A percentile compares a stretch with the other conserved stretches of the same genome.
phyloP scores from a whole-genome alignment of 2,888 invertebrate genomes.

The Athalia cordata region DNA sequence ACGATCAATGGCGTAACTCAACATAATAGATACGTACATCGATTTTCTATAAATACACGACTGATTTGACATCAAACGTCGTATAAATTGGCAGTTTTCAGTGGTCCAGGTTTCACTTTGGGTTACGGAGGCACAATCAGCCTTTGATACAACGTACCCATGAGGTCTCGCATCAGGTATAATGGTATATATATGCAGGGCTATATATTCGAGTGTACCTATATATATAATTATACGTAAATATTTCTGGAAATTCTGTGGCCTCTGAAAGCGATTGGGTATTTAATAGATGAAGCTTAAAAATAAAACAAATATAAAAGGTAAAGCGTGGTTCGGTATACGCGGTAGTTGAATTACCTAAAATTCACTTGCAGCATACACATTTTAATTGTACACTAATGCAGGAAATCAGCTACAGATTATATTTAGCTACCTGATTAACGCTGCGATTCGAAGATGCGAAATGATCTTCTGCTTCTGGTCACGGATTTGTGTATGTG shows the following conservation, averaged over 20 bases:
- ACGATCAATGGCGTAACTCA: not conserved
- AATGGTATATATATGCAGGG: too few relatives aligned
- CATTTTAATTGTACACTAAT: not conserved
- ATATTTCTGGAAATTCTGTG: too few relatives aligned
- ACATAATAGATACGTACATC: not conserved
- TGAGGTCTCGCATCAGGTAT: too few relatives aligned
- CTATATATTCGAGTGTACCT: too few relatives aligned
- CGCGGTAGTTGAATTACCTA: not conserved
- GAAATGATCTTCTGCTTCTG: too few relatives aligned
- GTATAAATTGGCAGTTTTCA: constrained; percentile 5
- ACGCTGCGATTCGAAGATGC: too few relatives aligned
- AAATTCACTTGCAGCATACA: not conserved
- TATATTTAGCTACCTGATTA: not conserved
- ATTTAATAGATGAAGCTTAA: too few relatives aligned
- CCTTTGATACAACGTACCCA: not conserved
- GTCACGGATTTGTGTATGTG: too few relatives aligned
- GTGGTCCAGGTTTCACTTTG: constrained; percentile 4
- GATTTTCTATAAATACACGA: constrained; percentile 19
- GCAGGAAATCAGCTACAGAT: not conserved
- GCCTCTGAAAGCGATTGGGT: too few relatives aligned
- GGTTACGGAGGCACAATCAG: not conserved
- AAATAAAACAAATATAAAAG: too few relatives aligned
- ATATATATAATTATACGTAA: too few relatives aligned
- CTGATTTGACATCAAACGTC: not conserved
- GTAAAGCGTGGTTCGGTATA: too few relatives aligned